These are phyloP conservation scores for Melanotaenia duboulayi DNA, from an alignment of 2,113 vertebrate species.

Conservation along the genomic window DNA sequence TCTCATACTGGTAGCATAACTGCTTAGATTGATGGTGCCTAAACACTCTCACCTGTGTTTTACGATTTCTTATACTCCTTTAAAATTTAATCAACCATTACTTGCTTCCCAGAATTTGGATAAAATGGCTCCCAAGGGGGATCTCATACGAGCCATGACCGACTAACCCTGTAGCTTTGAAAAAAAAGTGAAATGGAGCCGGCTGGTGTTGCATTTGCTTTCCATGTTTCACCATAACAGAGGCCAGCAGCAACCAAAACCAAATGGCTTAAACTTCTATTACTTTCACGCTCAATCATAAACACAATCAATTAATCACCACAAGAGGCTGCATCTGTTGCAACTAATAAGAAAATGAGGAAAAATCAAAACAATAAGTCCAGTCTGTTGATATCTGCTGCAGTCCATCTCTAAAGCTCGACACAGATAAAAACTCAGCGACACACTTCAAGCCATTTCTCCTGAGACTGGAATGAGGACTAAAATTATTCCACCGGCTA, in stretches of 20 bases:
- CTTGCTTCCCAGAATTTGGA: slow-evolving; percentile 3
- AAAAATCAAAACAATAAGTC: neutral
- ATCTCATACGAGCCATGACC: slow-evolving; percentile 6
- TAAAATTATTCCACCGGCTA: slow-evolving; percentile 63
- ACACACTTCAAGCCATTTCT: slow-evolving; percentile 66
- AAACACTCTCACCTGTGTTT: neutral
- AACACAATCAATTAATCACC: neutral
- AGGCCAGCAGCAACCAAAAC: slow-evolving; percentile 5
- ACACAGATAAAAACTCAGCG: slow-evolving; percentile 72
- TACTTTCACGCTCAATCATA: neutral
- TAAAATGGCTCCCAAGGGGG: neutral
- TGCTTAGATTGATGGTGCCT: neutral
- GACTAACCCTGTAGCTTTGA: slow-evolving; percentile 37
- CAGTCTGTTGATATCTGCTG: slow-evolving; percentile 33
- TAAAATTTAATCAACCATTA: slow-evolving; percentile 3
- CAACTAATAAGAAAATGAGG: neutral
- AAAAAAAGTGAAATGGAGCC: slow-evolving; percentile 20
- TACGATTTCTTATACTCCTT: slow-evolving; percentile 1
- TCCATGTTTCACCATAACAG: slow-evolving; percentile 2
- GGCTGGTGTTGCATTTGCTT: slow-evolving; percentile 1
- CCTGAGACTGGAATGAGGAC: slow-evolving; percentile 53
- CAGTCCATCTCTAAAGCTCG: slow-evolving; percentile 38
- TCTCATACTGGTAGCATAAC: neutral
- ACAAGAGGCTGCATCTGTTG: neutral
- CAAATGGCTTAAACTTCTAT: neutral